Evolutionary conservation across 2,797 vertebrate species (phyloP), one percentile per base, ranked within the genome.

Genomic region (Sciurus carolinensis): DNA sequence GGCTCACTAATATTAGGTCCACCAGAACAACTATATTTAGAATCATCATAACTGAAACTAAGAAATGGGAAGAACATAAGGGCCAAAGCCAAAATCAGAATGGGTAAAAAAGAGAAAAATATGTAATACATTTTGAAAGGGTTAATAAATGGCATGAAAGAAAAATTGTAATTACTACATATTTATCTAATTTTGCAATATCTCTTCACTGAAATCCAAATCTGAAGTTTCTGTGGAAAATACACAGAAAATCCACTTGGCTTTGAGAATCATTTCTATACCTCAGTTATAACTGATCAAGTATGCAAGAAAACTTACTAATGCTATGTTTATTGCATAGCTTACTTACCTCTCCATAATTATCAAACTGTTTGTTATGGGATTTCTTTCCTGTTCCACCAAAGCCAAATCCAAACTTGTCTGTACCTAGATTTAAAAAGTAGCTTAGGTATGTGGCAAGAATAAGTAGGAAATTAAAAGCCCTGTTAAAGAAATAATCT

Each of bases 321-420:
- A 83, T 8, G 24, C 44, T 72, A 42, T 1, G 0, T 57, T 62
- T 71, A 26, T 10, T 81, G 4, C 36, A 59, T 1, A 17, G 36
- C 98, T 98, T 97, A 99, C 98, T 98, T 97, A 99, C 99, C 99
- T 99, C 99, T 97, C 99, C 99, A 5, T 99, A 99, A 98, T 99
- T 99, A 98, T 99, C 99, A 98, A 99, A 99, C 86, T 99, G 99
- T 95, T 99, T 99, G 97, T 99, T 99, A 97, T 99, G 99, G 90
- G 99, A 99, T 96, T 99, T 99, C 98, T 99, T 99, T 95, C 99
- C 99, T 24, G 99, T 99, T 90, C 99, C 99, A 82, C 99, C 99
- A 98, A 99, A 99, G 87, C 99, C 99, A 98, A 99, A 99, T 33
- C 99, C 99, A 97, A 99, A 99, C 97, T 99, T 99, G 98, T 99